These are phyloP conservation scores for Lagocephalus sceleratus DNA, from an alignment of 2,797 vertebrate species.

Conservation along the genomic window DNA sequence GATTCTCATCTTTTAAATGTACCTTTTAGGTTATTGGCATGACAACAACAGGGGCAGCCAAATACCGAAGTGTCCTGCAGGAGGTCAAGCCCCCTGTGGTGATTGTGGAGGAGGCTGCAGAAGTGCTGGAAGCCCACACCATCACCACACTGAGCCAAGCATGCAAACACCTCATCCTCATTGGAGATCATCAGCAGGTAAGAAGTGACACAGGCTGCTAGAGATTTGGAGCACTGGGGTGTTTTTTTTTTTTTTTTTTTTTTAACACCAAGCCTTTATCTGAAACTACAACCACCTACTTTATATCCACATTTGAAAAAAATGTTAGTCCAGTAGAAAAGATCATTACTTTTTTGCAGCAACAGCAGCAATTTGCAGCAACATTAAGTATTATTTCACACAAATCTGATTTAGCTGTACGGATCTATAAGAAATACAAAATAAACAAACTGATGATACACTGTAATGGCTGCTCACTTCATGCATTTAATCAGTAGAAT, in stretches of 20 bases:
- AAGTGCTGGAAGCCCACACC: constrained; percentile 93
- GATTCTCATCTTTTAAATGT: too few relatives aligned
- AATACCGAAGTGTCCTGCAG: constrained; percentile 84
- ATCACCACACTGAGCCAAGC: constrained; percentile 86
- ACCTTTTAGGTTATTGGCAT: constrained; percentile 83
- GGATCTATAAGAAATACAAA: too few relatives aligned
- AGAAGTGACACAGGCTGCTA: neutral
- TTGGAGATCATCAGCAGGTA: constrained; percentile 84
- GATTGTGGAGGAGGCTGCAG: constrained; percentile 93
- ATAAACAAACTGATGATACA: too few relatives aligned
- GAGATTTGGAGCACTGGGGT: neutral
- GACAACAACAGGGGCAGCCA: constrained; percentile 96
- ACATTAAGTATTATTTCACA: too few relatives aligned
- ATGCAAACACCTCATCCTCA: constrained; percentile 94
- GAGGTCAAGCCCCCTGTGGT: constrained; percentile 81
- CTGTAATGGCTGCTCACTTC: too few relatives aligned
- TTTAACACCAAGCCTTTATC: neutral
- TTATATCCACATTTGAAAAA: too few relatives aligned
- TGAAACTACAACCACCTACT: too few relatives aligned
- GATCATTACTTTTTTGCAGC: too few relatives aligned
- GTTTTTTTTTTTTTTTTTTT: neutral
- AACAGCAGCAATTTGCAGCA: too few relatives aligned
- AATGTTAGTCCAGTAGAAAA: too few relatives aligned
- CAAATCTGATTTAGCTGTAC: too few relatives aligned
- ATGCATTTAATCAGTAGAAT: too few relatives aligned